These are phyloP conservation scores for Oncorhynchus kisutch DNA, from an alignment of 2,113 vertebrate species.

Conservation along the genomic window DNA sequence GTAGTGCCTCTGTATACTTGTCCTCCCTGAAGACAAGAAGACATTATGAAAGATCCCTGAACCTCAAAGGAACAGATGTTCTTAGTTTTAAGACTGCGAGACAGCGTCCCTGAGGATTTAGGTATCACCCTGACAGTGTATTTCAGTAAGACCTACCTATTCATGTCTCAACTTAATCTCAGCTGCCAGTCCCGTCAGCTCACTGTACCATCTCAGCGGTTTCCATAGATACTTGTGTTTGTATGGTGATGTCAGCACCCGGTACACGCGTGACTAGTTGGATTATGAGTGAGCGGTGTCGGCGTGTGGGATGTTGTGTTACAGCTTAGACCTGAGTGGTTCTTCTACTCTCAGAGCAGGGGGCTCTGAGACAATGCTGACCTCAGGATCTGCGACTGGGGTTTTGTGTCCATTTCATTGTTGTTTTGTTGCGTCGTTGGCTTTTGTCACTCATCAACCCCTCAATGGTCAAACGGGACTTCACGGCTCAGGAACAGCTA, in stretches of 20 bases:
- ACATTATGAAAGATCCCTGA: background rate
- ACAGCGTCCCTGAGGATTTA: background rate
- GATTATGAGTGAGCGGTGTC: conserved; percentile 47
- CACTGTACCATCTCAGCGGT: conserved; percentile 45
- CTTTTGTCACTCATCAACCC: too few species aligned
- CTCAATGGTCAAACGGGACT: background rate
- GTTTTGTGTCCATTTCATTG: too few species aligned
- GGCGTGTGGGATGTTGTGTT: conserved; percentile 25
- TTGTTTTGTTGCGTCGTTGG: too few species aligned
- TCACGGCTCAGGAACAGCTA: background rate
- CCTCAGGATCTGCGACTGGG: too few species aligned
- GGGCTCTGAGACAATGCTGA: too few species aligned
- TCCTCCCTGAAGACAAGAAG: background rate
- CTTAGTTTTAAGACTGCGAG: conserved; percentile 4
- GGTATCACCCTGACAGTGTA: conserved; percentile 32
- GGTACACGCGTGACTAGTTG: conserved; percentile 7
- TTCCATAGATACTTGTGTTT: conserved; percentile 46
- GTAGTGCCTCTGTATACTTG: background rate
- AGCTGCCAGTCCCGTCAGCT: conserved; percentile 42
- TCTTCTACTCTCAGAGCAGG: too few species aligned
- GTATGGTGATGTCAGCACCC: conserved; percentile 34
- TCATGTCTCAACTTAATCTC: conserved; percentile 47
- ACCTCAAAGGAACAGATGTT: conserved; percentile 8
- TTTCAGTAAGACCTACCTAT: conserved; percentile 29
- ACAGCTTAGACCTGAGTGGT: background rate